These are phyloP conservation scores for Heteromyza rotundicornis DNA, from an alignment of 2,888 invertebrate genomes.

Conservation along the genomic window DNA sequence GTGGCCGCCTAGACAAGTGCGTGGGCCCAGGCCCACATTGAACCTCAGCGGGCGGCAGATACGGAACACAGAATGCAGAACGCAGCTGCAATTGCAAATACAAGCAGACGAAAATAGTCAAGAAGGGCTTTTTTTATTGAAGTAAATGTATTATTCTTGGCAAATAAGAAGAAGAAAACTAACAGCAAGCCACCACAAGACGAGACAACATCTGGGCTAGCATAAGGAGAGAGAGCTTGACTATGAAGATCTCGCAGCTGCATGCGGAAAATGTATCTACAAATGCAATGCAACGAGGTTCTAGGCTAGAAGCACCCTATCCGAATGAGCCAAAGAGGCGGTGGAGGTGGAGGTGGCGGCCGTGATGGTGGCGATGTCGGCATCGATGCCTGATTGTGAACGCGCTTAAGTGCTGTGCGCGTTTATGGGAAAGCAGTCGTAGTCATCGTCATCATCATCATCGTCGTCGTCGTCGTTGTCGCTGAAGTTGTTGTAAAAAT, in stretches of 20 bases:
- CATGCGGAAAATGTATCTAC: not conserved
- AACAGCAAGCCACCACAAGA: not conserved
- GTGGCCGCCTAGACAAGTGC: conserved; percentile 37
- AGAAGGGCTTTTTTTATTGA: no score
- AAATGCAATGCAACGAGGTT: not conserved
- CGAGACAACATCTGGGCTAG: no score
- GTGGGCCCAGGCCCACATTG: conserved; percentile 32
- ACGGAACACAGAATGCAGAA: not conserved
- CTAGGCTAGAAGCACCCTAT: no score
- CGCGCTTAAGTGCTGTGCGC: not conserved
- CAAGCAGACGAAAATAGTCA: no score
- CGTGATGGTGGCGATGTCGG: no score
- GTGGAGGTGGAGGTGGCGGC: no score
- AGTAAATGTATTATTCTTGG: no score
- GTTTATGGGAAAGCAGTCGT: not conserved
- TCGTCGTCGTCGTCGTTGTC: not conserved
- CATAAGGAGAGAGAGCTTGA: no score
- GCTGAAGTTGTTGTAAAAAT: not conserved
- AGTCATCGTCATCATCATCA: not conserved
- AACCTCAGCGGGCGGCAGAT: not conserved
- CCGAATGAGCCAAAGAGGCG: not conserved
- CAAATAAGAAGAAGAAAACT: not conserved
- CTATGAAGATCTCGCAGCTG: not conserved
- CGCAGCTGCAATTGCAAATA: not conserved
- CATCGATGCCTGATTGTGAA: not conserved